Base-by-base conservation (phyloP, 2,113 vertebrate species). In the Podilymbus podiceps region DNA sequence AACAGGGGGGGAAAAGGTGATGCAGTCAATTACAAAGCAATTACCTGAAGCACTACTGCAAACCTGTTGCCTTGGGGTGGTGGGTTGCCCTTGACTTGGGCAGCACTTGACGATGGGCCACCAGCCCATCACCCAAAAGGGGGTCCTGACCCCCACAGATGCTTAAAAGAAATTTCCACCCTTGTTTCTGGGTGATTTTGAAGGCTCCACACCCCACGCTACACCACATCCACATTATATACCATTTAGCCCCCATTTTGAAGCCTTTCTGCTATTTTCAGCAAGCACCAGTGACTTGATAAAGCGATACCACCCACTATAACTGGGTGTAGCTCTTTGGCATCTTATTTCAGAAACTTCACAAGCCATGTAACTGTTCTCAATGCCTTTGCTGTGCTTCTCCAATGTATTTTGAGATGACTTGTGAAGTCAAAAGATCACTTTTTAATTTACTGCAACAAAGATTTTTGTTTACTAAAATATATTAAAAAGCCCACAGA, bases 21-120 rank as follows among this genome's bases (percentile, higher is more conserved):
- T 68, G 94, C 97, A 97, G 98, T 98, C 98, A 98, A 98, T 99
- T 98, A 98, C 88, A 98, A 96, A 98, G 97, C 98, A 97, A 98
- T 98, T 98, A 98, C 97, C 98, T 94, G 96, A 96, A 85, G 97
- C 52, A 84, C 98, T 97, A 90, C 97, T 96, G 91, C 89, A 95
- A 90, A 89, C 78, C 90, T 33, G 77, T 15, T 8, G 50, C 81
- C 46, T 18, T 46, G 46, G 16, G 46, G 69, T 91, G 82, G 88
- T 49, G 1, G 0, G 66, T 9, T 35, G 64, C 67, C 92, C 90
- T 88, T 49, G 83, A 50, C 42, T 17, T 21, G 73, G 56, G 72
- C 27, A 30, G 42, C 52, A 49, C 58, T 49, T 38, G 38, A 40
- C 63, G 10, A 9, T 0, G 0, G 21, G 83, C 42, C 10, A 17